Evolutionary conservation across 2,797 vertebrate species (phyloP).

Genomic region (Salarias fasciatus): DNA sequence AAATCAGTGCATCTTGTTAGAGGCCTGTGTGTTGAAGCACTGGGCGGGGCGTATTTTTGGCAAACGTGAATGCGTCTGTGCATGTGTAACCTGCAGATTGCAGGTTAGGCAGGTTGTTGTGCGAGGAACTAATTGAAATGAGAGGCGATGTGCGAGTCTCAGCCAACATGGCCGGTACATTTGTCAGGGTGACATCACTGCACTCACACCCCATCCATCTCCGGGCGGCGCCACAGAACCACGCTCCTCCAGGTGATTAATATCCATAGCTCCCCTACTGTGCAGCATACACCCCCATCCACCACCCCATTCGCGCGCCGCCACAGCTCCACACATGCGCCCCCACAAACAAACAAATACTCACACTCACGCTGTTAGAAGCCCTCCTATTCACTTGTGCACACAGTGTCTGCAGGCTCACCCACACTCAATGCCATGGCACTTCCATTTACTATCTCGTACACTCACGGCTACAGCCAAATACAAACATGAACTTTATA

Average conservation of each 20-base stretch:
- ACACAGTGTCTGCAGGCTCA: slow-evolving; percentile 34
- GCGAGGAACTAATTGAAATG: slow-evolving; percentile 88
- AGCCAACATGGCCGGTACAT: slow-evolving; percentile 84
- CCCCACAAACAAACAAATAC: slow-evolving; percentile 62
- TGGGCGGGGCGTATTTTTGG: slow-evolving; percentile 38
- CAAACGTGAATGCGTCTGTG: slow-evolving; percentile 55
- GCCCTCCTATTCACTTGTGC: slow-evolving; percentile 48
- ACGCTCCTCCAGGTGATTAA: slow-evolving; percentile 85
- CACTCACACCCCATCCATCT: slow-evolving; percentile 88
- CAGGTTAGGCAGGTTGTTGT: slow-evolving; percentile 67
- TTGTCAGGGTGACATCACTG: slow-evolving; percentile 89
- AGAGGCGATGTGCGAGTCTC: slow-evolving; percentile 87
- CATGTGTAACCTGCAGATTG: slow-evolving; percentile 74
- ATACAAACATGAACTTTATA: slow-evolving; percentile 31
- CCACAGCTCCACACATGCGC: slow-evolving; percentile 34
- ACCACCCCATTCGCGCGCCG: slow-evolving; percentile 35
- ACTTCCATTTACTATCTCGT: slow-evolving; percentile 50
- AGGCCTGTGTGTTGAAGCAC: slow-evolving; percentile 52
- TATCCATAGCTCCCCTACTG: slow-evolving; percentile 80
- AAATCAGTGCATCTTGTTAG: slow-evolving; percentile 75
- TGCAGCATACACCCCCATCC: slow-evolving; percentile 50
- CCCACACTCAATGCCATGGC: slow-evolving; percentile 35
- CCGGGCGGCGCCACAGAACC: slow-evolving; percentile 72
- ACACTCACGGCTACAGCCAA: slow-evolving; percentile 51
- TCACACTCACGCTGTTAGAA: slow-evolving; percentile 54